Percentiles rank a stretch among this genome's conserved stretches.
Conservation (phyloP, 2,113 vertebrate genomes). For the Cottus gobio region DNA sequence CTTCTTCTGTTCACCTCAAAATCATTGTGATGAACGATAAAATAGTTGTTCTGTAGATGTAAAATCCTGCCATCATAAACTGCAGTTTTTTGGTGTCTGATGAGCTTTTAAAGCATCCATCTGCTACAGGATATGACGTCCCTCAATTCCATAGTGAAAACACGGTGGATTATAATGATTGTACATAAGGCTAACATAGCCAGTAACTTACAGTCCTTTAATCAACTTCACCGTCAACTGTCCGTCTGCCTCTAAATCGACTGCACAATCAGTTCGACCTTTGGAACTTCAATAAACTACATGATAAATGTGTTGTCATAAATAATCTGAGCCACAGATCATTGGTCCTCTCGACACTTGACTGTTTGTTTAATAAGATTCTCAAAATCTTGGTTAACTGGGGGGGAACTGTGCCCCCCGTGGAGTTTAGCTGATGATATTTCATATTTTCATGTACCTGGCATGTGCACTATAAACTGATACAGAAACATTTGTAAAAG, state of each 20-base stretch:
- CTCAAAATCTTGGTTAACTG: slow-evolving; percentile 26
- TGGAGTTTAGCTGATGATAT: slow-evolving; percentile 14
- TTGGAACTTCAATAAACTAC: slow-evolving; percentile 65
- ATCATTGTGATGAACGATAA: neutral
- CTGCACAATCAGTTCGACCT: slow-evolving; percentile 42
- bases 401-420: slow-evolving; percentile 22
- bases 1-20: too few relatives aligned
- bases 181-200: too few relatives aligned
- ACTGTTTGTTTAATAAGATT: slow-evolving; percentile 37
- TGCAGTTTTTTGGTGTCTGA: neutral
- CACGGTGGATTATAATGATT: too few relatives aligned
- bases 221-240: slow-evolving; percentile 11
- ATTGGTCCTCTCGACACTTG: slow-evolving; percentile 7
- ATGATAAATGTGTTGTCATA: slow-evolving; percentile 30
- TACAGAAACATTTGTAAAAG: neutral
- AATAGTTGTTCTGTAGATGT: neutral
- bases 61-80: slow-evolving; percentile 8
- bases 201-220: neutral
- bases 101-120: neutral
- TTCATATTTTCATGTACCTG: neutral
- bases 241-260: slow-evolving; percentile 14
- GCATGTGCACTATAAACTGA: slow-evolving; percentile 1
- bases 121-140: neutral
- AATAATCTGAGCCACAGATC: slow-evolving; percentile 27
- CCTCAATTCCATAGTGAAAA: neutral